phyloP scores from a whole-genome alignment of 2,113 vertebrate genomes.

The Trichomycterus rosablanca region DNA sequence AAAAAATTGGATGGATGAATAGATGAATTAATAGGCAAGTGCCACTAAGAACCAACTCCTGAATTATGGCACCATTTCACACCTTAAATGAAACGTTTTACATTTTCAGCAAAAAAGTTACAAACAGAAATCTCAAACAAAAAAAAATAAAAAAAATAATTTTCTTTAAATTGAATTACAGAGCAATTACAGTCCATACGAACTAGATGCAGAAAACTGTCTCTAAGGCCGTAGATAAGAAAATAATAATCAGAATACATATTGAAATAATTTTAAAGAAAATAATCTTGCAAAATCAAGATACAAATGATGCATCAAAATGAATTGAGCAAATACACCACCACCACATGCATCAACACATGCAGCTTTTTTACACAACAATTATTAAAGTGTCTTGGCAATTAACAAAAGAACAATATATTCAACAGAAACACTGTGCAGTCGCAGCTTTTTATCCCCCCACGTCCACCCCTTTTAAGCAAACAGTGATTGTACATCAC shows the following conservation, averaged over 20 bases:
- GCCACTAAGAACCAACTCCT: slow-evolving; percentile 12
- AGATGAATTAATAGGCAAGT: slow-evolving; percentile 34
- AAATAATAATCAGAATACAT: background rate
- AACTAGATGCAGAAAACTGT: background rate
- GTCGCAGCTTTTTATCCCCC: slow-evolving; percentile 33
- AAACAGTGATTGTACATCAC: slow-evolving; percentile 2
- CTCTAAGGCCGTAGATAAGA: slow-evolving; percentile 13
- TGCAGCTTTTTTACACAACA: slow-evolving; percentile 6
- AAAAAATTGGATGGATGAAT: slow-evolving; percentile 20
- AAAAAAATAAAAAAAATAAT: no score
- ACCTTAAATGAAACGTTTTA: background rate
- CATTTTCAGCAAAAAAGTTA: no score
- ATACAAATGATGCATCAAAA: background rate
- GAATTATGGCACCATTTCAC: background rate
- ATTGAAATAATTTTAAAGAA: background rate
- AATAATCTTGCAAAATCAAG: background rate
- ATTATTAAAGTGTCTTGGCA: slow-evolving; percentile 43
- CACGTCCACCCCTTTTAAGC: no score
- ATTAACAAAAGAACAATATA: slow-evolving; percentile 33
- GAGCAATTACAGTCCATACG: no score
- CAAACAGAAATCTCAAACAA: no score
- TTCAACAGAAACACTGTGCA: slow-evolving; percentile 30
- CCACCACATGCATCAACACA: slow-evolving; percentile 7
- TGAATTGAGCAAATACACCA: background rate
- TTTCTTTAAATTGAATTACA: no score